phyloP scores from a whole-genome alignment of 2,888 invertebrate genomes.

The Cephus runcator region DNA sequence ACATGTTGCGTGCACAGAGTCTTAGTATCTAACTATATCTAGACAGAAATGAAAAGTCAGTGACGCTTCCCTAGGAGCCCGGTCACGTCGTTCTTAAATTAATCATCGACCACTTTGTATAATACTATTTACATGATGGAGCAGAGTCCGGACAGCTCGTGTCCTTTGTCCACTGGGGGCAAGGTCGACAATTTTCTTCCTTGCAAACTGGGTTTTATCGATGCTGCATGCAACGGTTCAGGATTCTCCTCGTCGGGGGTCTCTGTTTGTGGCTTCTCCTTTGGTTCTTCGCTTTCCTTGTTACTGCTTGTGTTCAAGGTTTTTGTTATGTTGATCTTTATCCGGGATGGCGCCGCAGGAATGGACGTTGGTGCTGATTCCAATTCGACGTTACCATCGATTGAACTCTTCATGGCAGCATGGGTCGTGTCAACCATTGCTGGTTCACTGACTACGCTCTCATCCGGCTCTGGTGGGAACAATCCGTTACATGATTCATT shows the following conservation, averaged over 20 bases:
- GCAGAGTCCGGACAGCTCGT: conserved; percentile 87
- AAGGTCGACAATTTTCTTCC: conserved; percentile 76
- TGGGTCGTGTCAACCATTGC: conserved; percentile 68
- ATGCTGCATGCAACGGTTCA: conserved; percentile 49
- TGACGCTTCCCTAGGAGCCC: not conserved
- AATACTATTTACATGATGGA: conserved; percentile 78
- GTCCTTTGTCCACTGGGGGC: conserved; percentile 79
- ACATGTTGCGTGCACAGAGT: conserved; percentile 11
- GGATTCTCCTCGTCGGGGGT: conserved; percentile 63
- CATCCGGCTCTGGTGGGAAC: conserved; percentile 63
- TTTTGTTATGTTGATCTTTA: conserved; percentile 87
- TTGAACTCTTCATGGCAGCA: conserved; percentile 72
- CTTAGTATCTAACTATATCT: not conserved
- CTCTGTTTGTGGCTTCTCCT: conserved; percentile 51
- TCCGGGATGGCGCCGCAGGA: conserved; percentile 66
- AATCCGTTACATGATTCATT: conserved; percentile 2
- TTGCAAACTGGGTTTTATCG: conserved; percentile 75
- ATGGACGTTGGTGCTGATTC: conserved; percentile 68
- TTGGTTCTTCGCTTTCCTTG: conserved; percentile 56
- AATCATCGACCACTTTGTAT: not conserved
- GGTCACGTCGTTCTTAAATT: not conserved
- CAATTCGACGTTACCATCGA: conserved; percentile 82
- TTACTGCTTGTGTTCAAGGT: conserved; percentile 62
- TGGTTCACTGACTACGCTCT: conserved; percentile 65
- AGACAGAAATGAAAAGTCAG: not conserved